Conservation (phyloP, 2,888 invertebrate species). For the Schizotus pectinicornis region DNA sequence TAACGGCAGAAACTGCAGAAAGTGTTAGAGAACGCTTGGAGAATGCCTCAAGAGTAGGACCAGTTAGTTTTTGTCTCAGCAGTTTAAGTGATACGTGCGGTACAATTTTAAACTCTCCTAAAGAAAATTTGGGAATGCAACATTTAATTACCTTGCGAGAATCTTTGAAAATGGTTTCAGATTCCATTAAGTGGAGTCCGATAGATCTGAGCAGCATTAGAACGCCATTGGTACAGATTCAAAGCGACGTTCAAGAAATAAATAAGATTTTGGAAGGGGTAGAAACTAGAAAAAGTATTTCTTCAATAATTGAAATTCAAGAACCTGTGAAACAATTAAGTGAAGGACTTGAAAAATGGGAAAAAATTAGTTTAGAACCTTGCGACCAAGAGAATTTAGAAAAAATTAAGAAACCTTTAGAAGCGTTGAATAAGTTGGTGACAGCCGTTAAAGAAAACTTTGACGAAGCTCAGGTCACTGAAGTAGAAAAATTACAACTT, state of each 20-base stretch:
- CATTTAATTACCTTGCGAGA: constrained; percentile 4
- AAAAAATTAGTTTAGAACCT: constrained; percentile 5
- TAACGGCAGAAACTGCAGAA: background rate
- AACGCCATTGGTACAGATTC: background rate
- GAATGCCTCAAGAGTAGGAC: constrained; percentile 1
- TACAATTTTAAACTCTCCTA: constrained; percentile 1
- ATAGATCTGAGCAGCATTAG: background rate
- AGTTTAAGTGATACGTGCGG: background rate
- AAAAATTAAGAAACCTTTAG: constrained; percentile 26
- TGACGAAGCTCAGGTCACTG: constrained; percentile 7
- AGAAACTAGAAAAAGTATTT: background rate
- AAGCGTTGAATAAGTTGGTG: constrained; percentile 20
- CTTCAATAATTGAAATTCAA: background rate
- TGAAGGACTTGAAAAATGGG: constrained; percentile 7
- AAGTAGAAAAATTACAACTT: constrained; percentile 17
- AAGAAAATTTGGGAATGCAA: background rate
- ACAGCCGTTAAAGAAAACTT: constrained; percentile 6
- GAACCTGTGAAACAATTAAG: constrained; percentile 10
- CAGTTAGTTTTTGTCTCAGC: background rate
- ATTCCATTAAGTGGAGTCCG: background rate
- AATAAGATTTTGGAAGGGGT: too few species aligned
- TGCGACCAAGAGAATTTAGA: constrained; percentile 6
- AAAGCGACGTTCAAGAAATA: background rate
- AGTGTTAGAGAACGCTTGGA: constrained; percentile 1
- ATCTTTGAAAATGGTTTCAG: background rate